Evolutionary conservation across 2,797 vertebrate genomes (phyloP), one percentile per base, ranked within the genome.

Genomic region (Peromyscus attwateri): DNA sequence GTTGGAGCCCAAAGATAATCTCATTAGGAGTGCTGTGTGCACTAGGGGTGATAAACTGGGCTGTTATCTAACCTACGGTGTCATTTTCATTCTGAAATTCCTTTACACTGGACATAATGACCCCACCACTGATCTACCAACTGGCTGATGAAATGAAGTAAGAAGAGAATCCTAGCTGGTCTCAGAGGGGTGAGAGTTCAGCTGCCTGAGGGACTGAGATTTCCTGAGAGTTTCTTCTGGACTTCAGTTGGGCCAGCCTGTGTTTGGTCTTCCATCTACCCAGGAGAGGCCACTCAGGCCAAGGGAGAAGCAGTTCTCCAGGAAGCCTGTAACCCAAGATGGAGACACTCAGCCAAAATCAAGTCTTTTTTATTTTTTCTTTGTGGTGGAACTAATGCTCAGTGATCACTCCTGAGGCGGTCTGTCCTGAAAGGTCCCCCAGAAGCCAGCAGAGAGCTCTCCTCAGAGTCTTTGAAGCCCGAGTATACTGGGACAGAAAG

Each of bases 81-180:
- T 89, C 80, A 94, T 95, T 97, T 87, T 97, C 55, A 55, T 60
- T 94, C 96, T 96, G 94, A 97, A 97, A 98, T 97, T 75, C 95
- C 97, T 91, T 49, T 1, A 94, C 91, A 34, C 71, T 94, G 19
- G 83, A 95, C 88, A 92, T 77, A 73, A 80, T 97, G 80, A 57
- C 62, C 84, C 73, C 23, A 43, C 96, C 96, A 94, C 43, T 98
- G 97, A 97, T 88, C 93, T 96, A 88, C 96, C 95, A 80, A 91
- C 81, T 98, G 79, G 27, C 25, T 68, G 85, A 83, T 43, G 19
- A 77, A 93, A 95, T 90, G 94, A 95, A 96, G 87, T 92, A 95
- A 93, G 91, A 96, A 97, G 95, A 96, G 94, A 96, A 96, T 92
- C 92, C 84, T 60, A 75, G 52, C 43, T 88, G 64, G 80, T 85